phyloP scores from a whole-genome alignment of 35 echinoderm and acorn worm species.

The Anneissia japonica region DNA sequence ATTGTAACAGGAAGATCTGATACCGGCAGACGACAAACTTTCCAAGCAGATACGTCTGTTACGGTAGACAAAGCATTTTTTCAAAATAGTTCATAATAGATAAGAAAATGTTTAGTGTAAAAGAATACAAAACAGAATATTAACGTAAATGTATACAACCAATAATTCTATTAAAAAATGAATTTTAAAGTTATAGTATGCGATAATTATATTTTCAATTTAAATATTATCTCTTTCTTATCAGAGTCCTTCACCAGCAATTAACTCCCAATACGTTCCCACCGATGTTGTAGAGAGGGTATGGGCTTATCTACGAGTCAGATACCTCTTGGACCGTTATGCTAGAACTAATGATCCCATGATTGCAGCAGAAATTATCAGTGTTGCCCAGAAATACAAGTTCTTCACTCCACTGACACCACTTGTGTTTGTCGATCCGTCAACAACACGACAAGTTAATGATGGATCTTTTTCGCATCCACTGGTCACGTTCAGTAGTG shows the following conservation, averaged over 20 bases:
- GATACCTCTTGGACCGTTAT: constrained; percentile 67
- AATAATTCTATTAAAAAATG: too few relatives aligned
- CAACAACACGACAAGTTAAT: background rate
- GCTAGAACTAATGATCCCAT: constrained; percentile 46
- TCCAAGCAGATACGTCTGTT: background rate
- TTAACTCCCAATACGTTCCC: constrained; percentile 33
- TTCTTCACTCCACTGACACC: constrained; percentile 78
- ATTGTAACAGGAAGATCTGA: background rate
- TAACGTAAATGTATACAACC: too few relatives aligned
- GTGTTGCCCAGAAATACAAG: constrained; percentile 57
- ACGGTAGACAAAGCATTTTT: background rate
- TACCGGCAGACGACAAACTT: background rate
- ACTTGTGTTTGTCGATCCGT: constrained; percentile 42
- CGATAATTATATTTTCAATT: too few relatives aligned
- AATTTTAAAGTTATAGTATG: too few relatives aligned
- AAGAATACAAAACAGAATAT: too few relatives aligned
- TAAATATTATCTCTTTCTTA: background rate
- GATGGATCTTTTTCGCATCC: background rate
- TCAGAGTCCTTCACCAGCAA: constrained; percentile 47
- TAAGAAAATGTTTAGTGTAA: too few relatives aligned
- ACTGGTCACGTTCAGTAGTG: background rate
- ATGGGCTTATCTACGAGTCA: constrained; percentile 62
- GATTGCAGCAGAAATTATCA: constrained; percentile 56
- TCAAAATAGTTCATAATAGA: too few relatives aligned
- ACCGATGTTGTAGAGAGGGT: constrained; percentile 64